A percentile compares a stretch with the other conserved stretches of the same genome.
phyloP scores from a whole-genome alignment of 1,140 invertebrate species.

The Phenacoccus solenopsis region DNA sequence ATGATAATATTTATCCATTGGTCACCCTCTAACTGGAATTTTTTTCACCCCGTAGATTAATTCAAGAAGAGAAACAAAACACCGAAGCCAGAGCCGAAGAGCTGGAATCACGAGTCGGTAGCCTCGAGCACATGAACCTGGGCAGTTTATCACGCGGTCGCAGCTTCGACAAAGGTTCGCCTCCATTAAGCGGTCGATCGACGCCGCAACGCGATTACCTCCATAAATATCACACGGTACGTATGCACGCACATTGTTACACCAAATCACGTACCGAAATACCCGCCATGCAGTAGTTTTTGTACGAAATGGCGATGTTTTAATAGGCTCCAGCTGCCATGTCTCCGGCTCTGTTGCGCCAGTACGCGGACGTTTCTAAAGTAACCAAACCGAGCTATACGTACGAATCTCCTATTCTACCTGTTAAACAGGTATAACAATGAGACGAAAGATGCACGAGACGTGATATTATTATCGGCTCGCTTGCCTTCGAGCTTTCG shows the following conservation, averaged over 20 bases:
- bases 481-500: background rate
- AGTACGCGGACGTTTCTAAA: conserved; percentile 54
- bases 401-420: conserved; percentile 62
- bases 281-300: background rate
- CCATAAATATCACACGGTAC: conserved; percentile 73
- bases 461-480: background rate
- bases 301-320: background rate
- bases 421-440: conserved; percentile 68
- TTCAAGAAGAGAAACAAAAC: conserved; percentile 97
- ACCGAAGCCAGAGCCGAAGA: conserved; percentile 95
- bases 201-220: conserved; percentile 68
- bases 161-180: conserved; percentile 57
- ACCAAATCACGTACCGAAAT: background rate
- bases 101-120: conserved; percentile 89
- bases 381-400: conserved; percentile 46
- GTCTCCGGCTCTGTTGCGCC: conserved; percentile 73
- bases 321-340: conserved; percentile 71
- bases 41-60: too few species aligned
- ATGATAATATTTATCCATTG: conserved; percentile 3
- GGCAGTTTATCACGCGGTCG: conserved; percentile 49
- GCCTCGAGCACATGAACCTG: conserved; percentile 84
- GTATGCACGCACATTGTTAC: conserved; percentile 26
- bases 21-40: too few species aligned
- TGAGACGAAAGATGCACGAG: too few species aligned
- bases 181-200: conserved; percentile 64